These are phyloP conservation scores for Charaxes varanes DNA, from an alignment of 1,140 invertebrate genomes.

Conservation along the genomic window DNA sequence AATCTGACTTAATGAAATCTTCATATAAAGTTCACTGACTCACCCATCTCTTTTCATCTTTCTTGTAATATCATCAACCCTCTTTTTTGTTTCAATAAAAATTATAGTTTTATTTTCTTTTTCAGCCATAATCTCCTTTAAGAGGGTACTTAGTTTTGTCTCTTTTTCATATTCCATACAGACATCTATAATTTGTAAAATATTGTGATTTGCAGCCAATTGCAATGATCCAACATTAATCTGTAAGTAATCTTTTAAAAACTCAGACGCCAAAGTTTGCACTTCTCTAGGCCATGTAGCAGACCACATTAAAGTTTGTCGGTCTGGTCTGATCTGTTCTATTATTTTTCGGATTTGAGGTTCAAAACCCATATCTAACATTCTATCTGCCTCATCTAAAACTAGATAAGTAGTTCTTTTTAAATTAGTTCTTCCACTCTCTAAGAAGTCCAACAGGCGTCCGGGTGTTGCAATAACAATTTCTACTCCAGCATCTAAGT, in stretches of 20 bases:
- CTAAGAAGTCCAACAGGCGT: conserved; percentile 95
- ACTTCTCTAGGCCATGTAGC: conserved; percentile 97
- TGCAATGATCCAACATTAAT: conserved; percentile 92
- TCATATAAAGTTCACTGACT: conserved; percentile 16
- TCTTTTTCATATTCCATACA: conserved; percentile 89
- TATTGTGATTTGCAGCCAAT: conserved; percentile 94
- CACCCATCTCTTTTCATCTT: conserved; percentile 89
- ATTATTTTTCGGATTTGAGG: conserved; percentile 98
- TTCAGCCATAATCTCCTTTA: conserved; percentile 90
- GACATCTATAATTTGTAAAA: conserved; percentile 93
- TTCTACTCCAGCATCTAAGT: conserved; percentile 90
- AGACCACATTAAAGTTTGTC: conserved; percentile 90
- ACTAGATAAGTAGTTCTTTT: conserved; percentile 95
- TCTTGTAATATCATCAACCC: conserved; percentile 91
- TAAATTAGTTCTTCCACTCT: conserved; percentile 92
- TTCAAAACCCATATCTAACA: conserved; percentile 99
- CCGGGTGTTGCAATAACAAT: conserved; percentile 97
- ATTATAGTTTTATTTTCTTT: conserved; percentile 93
- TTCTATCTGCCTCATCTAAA: conserved; percentile 96
- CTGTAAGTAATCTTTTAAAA: conserved; percentile 90
- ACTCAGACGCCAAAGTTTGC: conserved; percentile 89
- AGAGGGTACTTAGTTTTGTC: conserved; percentile 82
- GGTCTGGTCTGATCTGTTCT: conserved; percentile 90
- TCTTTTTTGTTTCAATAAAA: conserved; percentile 93
- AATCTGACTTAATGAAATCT: not conserved